A percentile compares a stretch with the other conserved stretches of the same genome.
These are phyloP conservation scores for Oopsacas minuta DNA, from an alignment of 37 sponge, comb jelly and placozoan genomes.

Conservation along the genomic window DNA sequence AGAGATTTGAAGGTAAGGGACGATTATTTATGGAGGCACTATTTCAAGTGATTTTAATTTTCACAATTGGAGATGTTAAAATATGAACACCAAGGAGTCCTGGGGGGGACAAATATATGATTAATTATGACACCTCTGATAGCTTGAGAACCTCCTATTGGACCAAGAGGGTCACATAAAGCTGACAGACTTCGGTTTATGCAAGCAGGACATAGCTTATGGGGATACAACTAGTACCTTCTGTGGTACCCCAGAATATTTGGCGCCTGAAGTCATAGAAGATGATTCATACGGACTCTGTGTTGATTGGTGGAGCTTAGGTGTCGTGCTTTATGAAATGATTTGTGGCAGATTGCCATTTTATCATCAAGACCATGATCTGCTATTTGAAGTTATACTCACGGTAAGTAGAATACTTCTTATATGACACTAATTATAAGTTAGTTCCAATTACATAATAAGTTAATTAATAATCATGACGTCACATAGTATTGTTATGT, in stretches of 20 bases:
- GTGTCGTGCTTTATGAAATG: slow-evolving; percentile 99
- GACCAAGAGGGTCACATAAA: slow-evolving; percentile 90
- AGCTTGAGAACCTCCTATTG: slow-evolving; percentile 92
- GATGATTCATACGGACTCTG: slow-evolving; percentile 92
- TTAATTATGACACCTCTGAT: neutral
- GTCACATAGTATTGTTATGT: too few relatives aligned
- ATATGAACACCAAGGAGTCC: too few relatives aligned
- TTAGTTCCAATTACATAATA: too few relatives aligned
- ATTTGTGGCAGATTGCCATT: slow-evolving; percentile 96
- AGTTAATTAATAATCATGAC: too few relatives aligned
- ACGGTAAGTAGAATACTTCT: slow-evolving; percentile 24
- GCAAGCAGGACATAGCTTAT: slow-evolving; percentile 86
- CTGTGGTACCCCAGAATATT: slow-evolving; percentile 99
- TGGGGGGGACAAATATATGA: neutral
- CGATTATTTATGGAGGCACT: too few relatives aligned
- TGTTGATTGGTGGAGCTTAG: slow-evolving; percentile 99
- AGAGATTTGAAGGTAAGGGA: slow-evolving; percentile 72
- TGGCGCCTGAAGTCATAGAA: slow-evolving; percentile 95
- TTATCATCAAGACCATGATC: slow-evolving; percentile 82
- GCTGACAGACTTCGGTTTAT: slow-evolving; percentile 95
- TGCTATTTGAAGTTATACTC: slow-evolving; percentile 79
- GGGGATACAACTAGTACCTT: slow-evolving; percentile 89
- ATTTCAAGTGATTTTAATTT: too few relatives aligned
- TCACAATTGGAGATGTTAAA: too few relatives aligned
- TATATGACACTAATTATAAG: neutral